Evolutionary conservation across 92 coral and sea anemone genomes (phyloP).

Genomic region (Parazoanthus swiftii): DNA sequence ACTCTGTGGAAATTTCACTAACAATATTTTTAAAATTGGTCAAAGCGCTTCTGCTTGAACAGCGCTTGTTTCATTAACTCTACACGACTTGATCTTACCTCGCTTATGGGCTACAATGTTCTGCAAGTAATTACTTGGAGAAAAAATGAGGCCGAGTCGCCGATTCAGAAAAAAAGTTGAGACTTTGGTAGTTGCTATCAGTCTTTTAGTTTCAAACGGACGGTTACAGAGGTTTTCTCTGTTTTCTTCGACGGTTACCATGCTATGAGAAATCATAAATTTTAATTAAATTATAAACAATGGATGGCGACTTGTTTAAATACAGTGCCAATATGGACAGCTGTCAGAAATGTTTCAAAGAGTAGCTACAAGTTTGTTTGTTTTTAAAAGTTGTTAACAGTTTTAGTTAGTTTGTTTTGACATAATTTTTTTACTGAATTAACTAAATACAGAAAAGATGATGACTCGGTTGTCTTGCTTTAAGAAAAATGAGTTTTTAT

Average conservation of each 20-base stretch:
- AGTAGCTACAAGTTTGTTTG: background rate
- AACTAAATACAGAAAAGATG: background rate
- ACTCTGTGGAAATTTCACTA: too few species aligned
- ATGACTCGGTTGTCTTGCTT: background rate
- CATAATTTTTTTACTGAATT: too few species aligned
- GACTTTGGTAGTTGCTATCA: background rate
- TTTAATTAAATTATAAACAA: background rate
- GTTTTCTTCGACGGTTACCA: background rate
- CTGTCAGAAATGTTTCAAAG: background rate
- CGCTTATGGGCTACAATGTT: background rate
- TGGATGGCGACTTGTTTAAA: background rate
- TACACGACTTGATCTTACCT: background rate
- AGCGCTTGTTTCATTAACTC: background rate
- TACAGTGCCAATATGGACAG: background rate
- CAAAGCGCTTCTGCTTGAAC: too few species aligned
- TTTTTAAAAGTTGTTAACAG: background rate
- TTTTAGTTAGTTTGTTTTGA: background rate
- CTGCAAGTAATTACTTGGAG: background rate
- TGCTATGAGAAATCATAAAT: background rate
- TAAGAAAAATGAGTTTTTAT: background rate
- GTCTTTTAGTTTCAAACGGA: background rate
- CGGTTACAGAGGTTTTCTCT: background rate
- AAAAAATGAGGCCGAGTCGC: too few species aligned
- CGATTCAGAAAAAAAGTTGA: background rate
- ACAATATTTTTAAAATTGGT: too few species aligned